phyloP scores from a whole-genome alignment of 2,797 vertebrate genomes.

The Rhynchonycteris naso region DNA sequence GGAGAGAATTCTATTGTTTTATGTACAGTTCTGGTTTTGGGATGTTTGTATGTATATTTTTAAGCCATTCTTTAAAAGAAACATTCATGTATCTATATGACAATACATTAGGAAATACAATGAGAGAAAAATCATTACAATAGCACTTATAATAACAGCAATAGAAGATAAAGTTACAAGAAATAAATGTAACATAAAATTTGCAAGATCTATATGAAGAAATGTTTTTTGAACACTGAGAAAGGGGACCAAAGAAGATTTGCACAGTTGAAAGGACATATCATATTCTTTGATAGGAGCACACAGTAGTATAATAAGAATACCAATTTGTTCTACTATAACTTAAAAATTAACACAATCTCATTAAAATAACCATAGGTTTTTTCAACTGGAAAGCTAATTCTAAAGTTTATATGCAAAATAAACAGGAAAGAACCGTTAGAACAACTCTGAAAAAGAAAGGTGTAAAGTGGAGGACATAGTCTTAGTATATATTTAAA shows the following conservation, averaged over 20 bases:
- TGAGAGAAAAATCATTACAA: not conserved
- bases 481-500: not conserved
- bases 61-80: constrained; percentile 1
- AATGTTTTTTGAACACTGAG: not conserved
- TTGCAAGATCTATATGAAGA: not conserved
- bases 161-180: not conserved
- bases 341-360: not conserved
- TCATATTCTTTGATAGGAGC: not conserved
- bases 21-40: not conserved
- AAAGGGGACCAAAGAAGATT: not conserved
- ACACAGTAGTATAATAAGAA: not conserved
- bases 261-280: not conserved
- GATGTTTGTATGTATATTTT: not conserved
- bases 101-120: not conserved
- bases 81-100: not conserved
- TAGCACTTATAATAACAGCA: not conserved
- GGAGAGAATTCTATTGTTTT: not conserved
- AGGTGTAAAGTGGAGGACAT: not conserved
- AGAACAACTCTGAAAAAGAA: not conserved
- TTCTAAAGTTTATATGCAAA: constrained; percentile 21
- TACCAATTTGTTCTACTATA: not conserved
- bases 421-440: not conserved
- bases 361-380: not conserved
- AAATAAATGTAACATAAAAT: not conserved
- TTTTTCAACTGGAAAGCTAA: constrained; percentile 6